Base-by-base conservation (phyloP, 35 echinoderm and acorn worm genomes). In the Holothuria glaberrima region DNA sequence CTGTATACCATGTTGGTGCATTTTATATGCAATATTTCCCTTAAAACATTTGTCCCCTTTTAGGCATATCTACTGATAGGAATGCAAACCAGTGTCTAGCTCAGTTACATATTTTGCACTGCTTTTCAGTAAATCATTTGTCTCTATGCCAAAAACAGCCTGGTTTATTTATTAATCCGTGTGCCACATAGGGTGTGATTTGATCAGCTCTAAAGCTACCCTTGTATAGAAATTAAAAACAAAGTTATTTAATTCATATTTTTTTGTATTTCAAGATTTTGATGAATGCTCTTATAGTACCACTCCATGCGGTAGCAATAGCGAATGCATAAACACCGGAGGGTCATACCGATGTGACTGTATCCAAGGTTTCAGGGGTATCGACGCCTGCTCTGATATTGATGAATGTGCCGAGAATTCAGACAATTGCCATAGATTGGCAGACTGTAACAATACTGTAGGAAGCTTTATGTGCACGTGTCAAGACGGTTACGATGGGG, bases 331-430 rank as follows among this genome's bases (percentile, higher is more conserved):
- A 17, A 88, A 88, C 46, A 88, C 86, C 1, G 48, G 25, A 18
- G 86, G 86, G 5, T 71, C 65, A 71, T 88, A 71, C n/a, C 19
- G 12, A 26, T 88, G 86, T 54, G 9, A 48, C 1, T 79, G 75
- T 79, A 20, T 35, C n/a, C 41, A 79, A 13, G 75, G 75, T 52
- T 79, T 26, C 28, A 79, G 20, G 6, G 18, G 22, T n/a, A 30
- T 27, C 48, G 44, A 17, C 22, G 7, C 75, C 19, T 52, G 12
- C 17, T 79, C 41, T 14, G 86, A 88, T 50, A 54, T 88, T n/a
- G 30, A 88, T 71, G 86, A 88, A 54, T 88, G 86, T 66, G n/a
- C 10, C 19, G 50, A 54, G 50, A 84, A 61, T 64, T n/a, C 16
- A 9, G 24, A 48, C 57, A 22, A 64, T n/a, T 89, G 88, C 31